phyloP scores from a whole-genome alignment of 2,888 invertebrate species.

The Oscheius sp. region DNA sequence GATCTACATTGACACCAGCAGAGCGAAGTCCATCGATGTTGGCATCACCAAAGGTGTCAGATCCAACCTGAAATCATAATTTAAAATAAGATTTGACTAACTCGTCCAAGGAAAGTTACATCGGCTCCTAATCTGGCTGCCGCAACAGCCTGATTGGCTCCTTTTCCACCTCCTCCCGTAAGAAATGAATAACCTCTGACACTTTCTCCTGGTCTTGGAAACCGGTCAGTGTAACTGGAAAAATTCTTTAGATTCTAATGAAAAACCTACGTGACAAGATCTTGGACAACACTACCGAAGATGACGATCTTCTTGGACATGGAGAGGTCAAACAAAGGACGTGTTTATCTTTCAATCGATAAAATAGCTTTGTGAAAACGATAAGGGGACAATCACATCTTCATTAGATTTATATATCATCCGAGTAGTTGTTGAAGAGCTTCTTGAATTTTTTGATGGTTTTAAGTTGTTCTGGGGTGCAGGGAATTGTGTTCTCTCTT shows the following conservation, averaged over 20 bases:
- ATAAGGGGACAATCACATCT: too few relatives aligned
- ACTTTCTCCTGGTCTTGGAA: constrained; percentile 73
- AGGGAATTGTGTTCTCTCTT: background rate
- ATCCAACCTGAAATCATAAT: constrained; percentile 79
- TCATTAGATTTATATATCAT: too few relatives aligned
- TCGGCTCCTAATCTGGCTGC: constrained; percentile 85
- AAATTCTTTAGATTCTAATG: background rate
- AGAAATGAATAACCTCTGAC: constrained; percentile 76
- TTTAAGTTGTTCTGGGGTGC: background rate
- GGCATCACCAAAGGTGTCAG: constrained; percentile 84
- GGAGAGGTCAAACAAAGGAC: background rate
- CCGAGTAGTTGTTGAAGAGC: background rate
- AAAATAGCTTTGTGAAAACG: too few relatives aligned
- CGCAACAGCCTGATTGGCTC: constrained; percentile 94
- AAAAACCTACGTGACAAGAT: constrained; percentile 61
- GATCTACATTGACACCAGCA: constrained; percentile 77
- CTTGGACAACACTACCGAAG: constrained; percentile 70
- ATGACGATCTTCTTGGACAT: constrained; percentile 52
- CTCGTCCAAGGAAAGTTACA: constrained; percentile 84
- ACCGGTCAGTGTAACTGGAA: constrained; percentile 72
- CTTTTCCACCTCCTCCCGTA: constrained; percentile 93
- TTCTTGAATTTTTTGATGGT: background rate
- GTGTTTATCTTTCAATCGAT: background rate
- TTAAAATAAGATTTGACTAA: constrained; percentile 69
- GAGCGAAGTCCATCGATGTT: constrained; percentile 80